Evolutionary conservation across 2,888 invertebrate genomes (phyloP).

Genomic region (Osmoderma eremita): DNA sequence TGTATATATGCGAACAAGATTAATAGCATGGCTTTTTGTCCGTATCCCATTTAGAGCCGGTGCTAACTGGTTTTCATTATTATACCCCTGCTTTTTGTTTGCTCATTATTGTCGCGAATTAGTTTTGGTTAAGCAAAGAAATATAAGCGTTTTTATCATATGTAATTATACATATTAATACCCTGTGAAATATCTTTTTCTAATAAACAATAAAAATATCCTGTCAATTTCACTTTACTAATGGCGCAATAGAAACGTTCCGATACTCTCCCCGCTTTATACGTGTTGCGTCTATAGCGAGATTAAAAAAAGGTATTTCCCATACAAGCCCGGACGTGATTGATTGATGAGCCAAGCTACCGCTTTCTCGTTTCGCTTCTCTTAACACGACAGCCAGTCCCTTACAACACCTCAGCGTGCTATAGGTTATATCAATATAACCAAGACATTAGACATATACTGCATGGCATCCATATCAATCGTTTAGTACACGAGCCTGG

Average conservation of each 20-base stretch:
- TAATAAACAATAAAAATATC: not conserved
- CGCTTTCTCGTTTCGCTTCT: conserved; percentile 16
- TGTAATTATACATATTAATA: not conserved
- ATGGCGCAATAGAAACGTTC: conserved; percentile 5
- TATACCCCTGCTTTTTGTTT: too few relatives aligned
- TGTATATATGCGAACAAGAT: not conserved
- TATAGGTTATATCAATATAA: conserved; percentile 6
- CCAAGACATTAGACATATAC: not conserved
- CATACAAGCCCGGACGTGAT: conserved; percentile 28
- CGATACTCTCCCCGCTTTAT: not conserved
- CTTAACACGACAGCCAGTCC: conserved; percentile 11
- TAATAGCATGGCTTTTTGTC: too few relatives aligned
- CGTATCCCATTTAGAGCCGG: too few relatives aligned
- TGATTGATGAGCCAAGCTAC: conserved; percentile 29
- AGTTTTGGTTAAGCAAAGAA: not conserved
- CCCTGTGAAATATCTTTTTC: not conserved
- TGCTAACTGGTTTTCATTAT: too few relatives aligned
- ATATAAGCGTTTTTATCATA: not conserved
- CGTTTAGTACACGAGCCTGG: too few relatives aligned
- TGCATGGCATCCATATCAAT: not conserved
- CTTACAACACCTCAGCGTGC: conserved; percentile 4
- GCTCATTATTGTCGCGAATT: not conserved
- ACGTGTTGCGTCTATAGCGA: not conserved
- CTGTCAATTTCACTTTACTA: conserved; percentile 1
- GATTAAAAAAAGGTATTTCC: conserved; percentile 21